Base-by-base conservation (phyloP, 2,113 vertebrate species). In the Zosterops lateralis region DNA sequence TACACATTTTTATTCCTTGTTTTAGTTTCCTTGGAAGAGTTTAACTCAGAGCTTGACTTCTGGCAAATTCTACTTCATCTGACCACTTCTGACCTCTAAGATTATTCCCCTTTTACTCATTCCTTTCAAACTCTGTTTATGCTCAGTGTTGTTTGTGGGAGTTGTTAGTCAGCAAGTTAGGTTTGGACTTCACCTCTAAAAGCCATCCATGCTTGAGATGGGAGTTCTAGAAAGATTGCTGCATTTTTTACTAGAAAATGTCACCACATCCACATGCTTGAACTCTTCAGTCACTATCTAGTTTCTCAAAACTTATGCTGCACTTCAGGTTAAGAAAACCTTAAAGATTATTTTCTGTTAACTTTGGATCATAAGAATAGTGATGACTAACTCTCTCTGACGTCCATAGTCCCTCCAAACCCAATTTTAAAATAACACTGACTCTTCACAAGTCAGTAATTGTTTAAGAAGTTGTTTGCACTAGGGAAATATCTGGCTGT, bases 321-420 rank as follows among this genome's bases (percentile, higher is more conserved):
- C 36, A 68, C 57, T 89, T 64, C 58, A 95, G 89, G 91, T 92
- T 95, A 95, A 92, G 66, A 87, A 92, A 96, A 96, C 45, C 48
- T 67, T 56, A 31, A 60, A 89, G 74, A 40, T 17, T 84, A 28
- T 8, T 84, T 91, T 92, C 72, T 82, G 57, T 94, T 94, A 60
- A 87, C 48, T 94, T 95, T 96, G 84, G 77, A 91, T 53, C 40
- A 17, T 40, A 67, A 91, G 60, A 89, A 87, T 47, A 87, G 53
- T 9, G n/a, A 91, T 87, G 84, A 87, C 36, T 77, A 87, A 79
- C 40, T 84, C 64, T 34, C 82, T 95, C 84, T 84, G 89, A 91
- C 14, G 10, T 91, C 57, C 14, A 1, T 38, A 73, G 65, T 31
- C 31, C 12, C 36, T 87, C 81, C 53, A 93, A 94, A 92, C 10